phyloP scores from a whole-genome alignment of 2,113 vertebrate species.

The Gambusia affinis region DNA sequence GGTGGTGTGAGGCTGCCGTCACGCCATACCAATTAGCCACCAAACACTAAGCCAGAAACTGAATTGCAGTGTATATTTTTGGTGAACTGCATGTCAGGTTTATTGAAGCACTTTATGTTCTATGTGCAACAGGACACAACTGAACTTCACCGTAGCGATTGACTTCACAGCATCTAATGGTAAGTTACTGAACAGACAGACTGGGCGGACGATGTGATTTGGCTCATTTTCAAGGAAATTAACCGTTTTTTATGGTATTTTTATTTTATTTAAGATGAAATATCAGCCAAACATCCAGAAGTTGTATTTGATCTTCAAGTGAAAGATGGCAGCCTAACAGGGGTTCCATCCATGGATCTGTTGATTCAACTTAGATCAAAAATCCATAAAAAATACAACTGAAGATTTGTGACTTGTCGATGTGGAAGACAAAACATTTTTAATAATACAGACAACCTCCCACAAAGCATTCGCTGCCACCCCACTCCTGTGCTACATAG shows the following conservation, averaged over 20 bases:
- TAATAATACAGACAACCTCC: too few relatives aligned
- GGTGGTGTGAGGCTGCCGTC: constrained; percentile 16
- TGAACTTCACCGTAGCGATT: constrained; percentile 98
- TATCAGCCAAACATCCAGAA: background rate
- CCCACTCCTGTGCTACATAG: too few relatives aligned
- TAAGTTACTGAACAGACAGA: constrained; percentile 68
- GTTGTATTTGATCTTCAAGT: background rate
- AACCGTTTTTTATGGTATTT: background rate
- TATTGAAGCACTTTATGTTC: constrained; percentile 1
- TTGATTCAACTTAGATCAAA: too few relatives aligned
- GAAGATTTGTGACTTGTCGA: too few relatives aligned
- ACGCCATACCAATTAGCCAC: constrained; percentile 29
- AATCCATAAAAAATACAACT: too few relatives aligned
- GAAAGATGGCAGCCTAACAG: too few relatives aligned
- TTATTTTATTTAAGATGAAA: background rate
- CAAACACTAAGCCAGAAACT: constrained; percentile 13
- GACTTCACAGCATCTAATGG: constrained; percentile 99
- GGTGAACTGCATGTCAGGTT: constrained; percentile 1
- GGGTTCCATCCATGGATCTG: too few relatives aligned
- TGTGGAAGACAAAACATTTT: too few relatives aligned
- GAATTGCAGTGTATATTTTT: background rate
- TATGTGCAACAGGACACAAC: constrained; percentile 86
- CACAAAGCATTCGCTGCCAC: too few relatives aligned
- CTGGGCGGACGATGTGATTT: background rate
- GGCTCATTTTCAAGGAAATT: background rate